These are phyloP conservation scores for Mercenaria mercenaria DNA, from an alignment of 1,140 invertebrate species.

Conservation along the genomic window DNA sequence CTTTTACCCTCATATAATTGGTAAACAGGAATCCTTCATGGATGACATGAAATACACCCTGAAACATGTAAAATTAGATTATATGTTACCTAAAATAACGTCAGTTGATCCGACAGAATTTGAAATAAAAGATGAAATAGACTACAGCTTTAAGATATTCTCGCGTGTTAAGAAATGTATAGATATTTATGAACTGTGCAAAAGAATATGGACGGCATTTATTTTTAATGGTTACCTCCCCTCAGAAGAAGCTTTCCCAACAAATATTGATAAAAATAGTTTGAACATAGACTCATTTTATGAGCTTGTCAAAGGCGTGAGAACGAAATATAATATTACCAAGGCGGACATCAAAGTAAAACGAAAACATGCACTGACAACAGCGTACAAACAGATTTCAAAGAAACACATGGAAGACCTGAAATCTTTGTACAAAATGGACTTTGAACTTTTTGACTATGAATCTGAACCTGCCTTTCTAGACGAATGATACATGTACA, in stretches of 20 bases:
- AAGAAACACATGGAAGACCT: not conserved
- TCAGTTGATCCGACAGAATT: constrained; percentile 43
- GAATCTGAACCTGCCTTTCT: constrained; percentile 24
- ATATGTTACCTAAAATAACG: constrained; percentile 30
- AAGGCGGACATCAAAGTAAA: constrained; percentile 13
- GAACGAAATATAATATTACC: too few species aligned
- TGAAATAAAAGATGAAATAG: constrained; percentile 69
- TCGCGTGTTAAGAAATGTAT: constrained; percentile 54
- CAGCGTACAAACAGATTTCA: constrained; percentile 23
- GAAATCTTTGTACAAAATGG: constrained; percentile 15
- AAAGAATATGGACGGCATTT: constrained; percentile 69
- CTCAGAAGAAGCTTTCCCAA: too few species aligned
- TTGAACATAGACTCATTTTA: too few species aligned
- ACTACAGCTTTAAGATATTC: constrained; percentile 66
- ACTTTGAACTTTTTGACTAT: constrained; percentile 51
- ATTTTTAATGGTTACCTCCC: too few species aligned
- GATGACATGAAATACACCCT: constrained; percentile 61
- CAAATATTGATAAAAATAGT: too few species aligned
- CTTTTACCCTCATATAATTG: constrained; percentile 69
- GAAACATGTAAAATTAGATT: too few species aligned
- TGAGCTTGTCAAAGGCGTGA: too few species aligned
- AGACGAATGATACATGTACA: too few species aligned
- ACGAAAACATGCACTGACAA: not conserved
- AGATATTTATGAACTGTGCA: constrained; percentile 47
- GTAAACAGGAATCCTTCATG: constrained; percentile 71